phyloP scores from a whole-genome alignment of 2,113 vertebrate species.

The Hippocampus abdominalis region DNA sequence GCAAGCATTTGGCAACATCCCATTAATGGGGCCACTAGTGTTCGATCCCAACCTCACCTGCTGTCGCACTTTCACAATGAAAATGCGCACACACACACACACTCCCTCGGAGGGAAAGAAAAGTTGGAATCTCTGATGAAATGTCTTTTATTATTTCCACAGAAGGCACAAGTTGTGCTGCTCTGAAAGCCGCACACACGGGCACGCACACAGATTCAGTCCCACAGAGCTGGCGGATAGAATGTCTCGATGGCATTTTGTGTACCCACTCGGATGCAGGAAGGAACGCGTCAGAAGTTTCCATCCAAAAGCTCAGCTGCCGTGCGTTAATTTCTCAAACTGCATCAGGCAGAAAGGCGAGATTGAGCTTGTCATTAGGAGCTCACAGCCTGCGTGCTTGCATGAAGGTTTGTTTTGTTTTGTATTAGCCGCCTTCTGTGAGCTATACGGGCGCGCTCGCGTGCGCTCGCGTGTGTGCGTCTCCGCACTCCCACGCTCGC shows the following conservation, averaged over 20 bases:
- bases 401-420: conserved; percentile 71
- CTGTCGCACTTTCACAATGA: conserved; percentile 4
- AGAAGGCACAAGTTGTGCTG: conserved; percentile 61
- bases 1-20: conserved; percentile 45
- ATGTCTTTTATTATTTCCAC: conserved; percentile 66
- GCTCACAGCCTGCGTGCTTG: conserved; percentile 60
- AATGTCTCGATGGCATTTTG: conserved; percentile 64
- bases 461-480: conserved; percentile 36
- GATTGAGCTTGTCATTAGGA: conserved; percentile 71
- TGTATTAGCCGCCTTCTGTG: conserved; percentile 52
- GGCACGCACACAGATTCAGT: neutral
- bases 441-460: conserved; percentile 22
- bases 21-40: conserved; percentile 45
- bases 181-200: conserved; percentile 36
- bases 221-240: conserved; percentile 26
- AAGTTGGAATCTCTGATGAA: conserved; percentile 64
- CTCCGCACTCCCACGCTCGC: conserved; percentile 67
- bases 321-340: conserved; percentile 75
- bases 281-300: conserved; percentile 65
- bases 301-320: conserved; percentile 48
- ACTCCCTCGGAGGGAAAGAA: conserved; percentile 53
- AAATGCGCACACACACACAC: conserved; percentile 12
- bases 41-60: conserved; percentile 42
- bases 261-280: conserved; percentile 57
- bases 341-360: conserved; percentile 72